Evolutionary conservation across 1,140 invertebrate species (phyloP), one percentile per base, ranked within the genome.

Genomic region (Drosophila pachea): DNA sequence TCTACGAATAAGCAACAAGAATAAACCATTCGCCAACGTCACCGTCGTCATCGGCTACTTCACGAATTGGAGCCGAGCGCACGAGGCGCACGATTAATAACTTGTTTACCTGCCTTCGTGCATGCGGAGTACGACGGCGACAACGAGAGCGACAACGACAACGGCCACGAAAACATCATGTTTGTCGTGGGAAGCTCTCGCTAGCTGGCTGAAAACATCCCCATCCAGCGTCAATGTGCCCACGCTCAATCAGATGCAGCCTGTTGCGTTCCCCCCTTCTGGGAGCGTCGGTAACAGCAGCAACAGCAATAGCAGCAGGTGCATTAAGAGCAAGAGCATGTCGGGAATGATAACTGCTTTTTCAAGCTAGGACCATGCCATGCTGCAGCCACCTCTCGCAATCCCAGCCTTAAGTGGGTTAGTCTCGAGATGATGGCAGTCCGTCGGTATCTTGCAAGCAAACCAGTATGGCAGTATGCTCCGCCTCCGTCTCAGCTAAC

Each of bases 1-100:
- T 69, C 74, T 73, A 88, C 86, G 86, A 88, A 88, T 88, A 79
- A 88, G 86, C 86, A 87, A 81, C 82, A 88, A 88, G 86, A 87
- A 82, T 67, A 81, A 78, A 76, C 63, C 73, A 84, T 73, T 83
- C 76, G 71, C 60, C 59, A 65, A 47, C 53, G 47, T 22, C 53
- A 69, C 35, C 66, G 48, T 43, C 61, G 48, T 55, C 61, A 49
- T 72, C 76, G 69, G 62, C 53, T 36, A 38, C 48, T 32, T 31
- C 48, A 55, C 75, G 75, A 78, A 48, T 53, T 31, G 40, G 42
- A 54, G 48, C 56, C 76, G 71, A 76, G 56, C 65, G 35, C 68
- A 64, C 65, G 71, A 76, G 33, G 12, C 49, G 7, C 49, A 72
- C 78, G 77, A 78, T 86, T 86, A 83, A 86, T 84, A 74, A 73